phyloP scores from a whole-genome alignment of 2,888 invertebrate genomes.

The Phymatocera aterrima region DNA sequence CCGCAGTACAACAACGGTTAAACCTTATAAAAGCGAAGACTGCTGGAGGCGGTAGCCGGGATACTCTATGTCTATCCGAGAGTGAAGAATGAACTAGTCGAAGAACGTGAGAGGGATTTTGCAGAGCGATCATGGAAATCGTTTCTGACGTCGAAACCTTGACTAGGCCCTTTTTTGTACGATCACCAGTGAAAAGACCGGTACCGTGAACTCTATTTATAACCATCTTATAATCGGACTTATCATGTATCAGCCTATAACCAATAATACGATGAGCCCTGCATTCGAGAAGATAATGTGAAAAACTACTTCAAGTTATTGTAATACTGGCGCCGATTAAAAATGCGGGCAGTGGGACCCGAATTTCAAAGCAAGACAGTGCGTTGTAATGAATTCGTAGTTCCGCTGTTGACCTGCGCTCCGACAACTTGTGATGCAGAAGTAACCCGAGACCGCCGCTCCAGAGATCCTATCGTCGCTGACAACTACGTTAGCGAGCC shows the following conservation, averaged over 20 bases:
- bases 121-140: conserved; percentile 4
- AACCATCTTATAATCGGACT: neutral
- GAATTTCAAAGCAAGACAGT: conserved; percentile 31
- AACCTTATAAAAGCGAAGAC: conserved; percentile 30
- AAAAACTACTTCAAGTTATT: neutral
- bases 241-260: neutral
- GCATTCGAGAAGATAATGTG: neutral
- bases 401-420: conserved; percentile 56
- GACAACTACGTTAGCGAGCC: conserved; percentile 69
- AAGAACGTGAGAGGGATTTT: conserved; percentile 62
- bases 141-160: conserved; percentile 27
- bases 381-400: conserved; percentile 60
- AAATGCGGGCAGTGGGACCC: conserved; percentile 38
- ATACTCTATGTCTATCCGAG: conserved; percentile 24
- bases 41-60: conserved; percentile 12
- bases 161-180: neutral
- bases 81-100: conserved; percentile 63
- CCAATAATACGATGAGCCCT: neutral
- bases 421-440: conserved; percentile 58
- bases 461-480: conserved; percentile 65
- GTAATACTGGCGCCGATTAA: neutral
- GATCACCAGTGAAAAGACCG: neutral
- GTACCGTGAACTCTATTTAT: neutral
- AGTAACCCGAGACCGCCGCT: conserved; percentile 66
- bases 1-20: neutral